These are phyloP conservation scores for Indicator indicator DNA, from an alignment of 2,113 vertebrate genomes.

Conservation along the genomic window DNA sequence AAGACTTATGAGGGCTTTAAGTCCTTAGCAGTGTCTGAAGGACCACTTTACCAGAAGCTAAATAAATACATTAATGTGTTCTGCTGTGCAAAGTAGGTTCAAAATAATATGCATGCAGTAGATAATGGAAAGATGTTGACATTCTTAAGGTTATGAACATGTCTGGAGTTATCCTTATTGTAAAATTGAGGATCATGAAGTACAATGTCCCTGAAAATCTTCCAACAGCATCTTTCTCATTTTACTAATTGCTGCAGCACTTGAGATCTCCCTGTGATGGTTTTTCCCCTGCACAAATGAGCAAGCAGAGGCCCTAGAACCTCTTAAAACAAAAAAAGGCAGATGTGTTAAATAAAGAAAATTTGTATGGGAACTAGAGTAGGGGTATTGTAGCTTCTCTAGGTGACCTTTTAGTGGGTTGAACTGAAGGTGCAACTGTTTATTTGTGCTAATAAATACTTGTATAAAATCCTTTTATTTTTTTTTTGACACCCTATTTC, in stretches of 20 bases:
- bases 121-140: constrained; percentile 81
- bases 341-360: constrained; percentile 72
- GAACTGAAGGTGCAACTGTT: neutral
- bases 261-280: constrained; percentile 76
- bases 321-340: constrained; percentile 59
- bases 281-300: constrained; percentile 65
- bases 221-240: constrained; percentile 67
- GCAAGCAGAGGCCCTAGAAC: constrained; percentile 63
- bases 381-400: neutral
- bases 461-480: neutral
- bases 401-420: neutral
- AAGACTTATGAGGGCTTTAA: constrained; percentile 70
- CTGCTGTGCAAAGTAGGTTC: constrained; percentile 72
- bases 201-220: constrained; percentile 78
- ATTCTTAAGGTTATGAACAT: constrained; percentile 78
- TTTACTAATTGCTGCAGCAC: constrained; percentile 77
- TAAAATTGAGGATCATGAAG: constrained; percentile 79
- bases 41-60: constrained; percentile 70
- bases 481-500: neutral
- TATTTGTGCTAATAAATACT: neutral
- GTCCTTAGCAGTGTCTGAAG: constrained; percentile 72
- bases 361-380: neutral
- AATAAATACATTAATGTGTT: constrained; percentile 76
- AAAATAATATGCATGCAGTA: constrained; percentile 74
- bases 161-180: constrained; percentile 76